Percentiles rank a stretch among this genome's conserved stretches.
phyloP scores from a whole-genome alignment of 92 coral and sea anemone genomes.

The Zoanthus solanderi region DNA sequence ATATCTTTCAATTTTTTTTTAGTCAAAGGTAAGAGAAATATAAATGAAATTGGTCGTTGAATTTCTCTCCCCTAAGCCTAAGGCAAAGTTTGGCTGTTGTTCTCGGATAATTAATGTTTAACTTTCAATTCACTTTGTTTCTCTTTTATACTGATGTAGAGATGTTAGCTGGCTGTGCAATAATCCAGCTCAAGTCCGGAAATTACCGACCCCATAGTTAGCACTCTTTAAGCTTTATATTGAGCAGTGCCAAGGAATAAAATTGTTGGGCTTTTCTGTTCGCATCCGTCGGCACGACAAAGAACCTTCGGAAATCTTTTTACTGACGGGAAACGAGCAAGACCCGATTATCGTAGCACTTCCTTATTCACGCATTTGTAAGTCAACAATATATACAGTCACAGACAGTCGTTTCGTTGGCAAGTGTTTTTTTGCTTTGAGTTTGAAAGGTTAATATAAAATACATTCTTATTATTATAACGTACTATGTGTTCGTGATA shows the following conservation, averaged over 20 bases:
- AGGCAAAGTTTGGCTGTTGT: constrained; percentile 17
- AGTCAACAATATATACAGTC: background rate
- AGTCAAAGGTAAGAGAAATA: background rate
- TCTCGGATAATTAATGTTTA: constrained; percentile 14
- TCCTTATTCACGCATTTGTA: background rate
- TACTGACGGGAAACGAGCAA: background rate
- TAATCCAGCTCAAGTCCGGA: background rate
- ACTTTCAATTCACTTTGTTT: background rate
- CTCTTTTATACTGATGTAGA: background rate
- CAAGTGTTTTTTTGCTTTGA: background rate
- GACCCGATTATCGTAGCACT: background rate
- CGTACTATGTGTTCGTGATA: constrained; percentile 10
- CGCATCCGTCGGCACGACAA: background rate
- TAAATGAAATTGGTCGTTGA: background rate
- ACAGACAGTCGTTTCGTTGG: background rate
- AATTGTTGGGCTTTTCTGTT: background rate
- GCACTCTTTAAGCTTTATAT: background rate
- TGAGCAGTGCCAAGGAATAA: background rate
- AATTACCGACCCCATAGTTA: background rate
- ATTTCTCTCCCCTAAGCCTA: background rate
- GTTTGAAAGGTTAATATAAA: background rate
- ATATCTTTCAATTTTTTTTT: background rate
- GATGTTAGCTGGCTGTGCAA: background rate
- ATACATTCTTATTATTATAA: too few relatives aligned
- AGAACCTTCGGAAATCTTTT: constrained; percentile 4